phyloP scores from a whole-genome alignment of 2,797 vertebrate genomes.

The Aythya fuligula region DNA sequence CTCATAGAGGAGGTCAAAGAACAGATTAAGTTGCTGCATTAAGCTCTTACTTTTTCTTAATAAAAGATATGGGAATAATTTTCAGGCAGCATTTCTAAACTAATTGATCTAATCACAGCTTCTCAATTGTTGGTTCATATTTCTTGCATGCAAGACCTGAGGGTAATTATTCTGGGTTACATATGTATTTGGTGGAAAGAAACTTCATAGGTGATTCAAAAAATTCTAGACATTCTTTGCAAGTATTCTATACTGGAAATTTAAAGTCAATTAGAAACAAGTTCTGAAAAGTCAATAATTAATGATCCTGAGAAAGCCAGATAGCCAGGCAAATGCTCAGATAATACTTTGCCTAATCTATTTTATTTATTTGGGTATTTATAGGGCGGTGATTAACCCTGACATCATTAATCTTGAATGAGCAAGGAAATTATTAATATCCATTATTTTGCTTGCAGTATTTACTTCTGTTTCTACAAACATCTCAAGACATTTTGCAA shows the following conservation, averaged over 20 bases:
- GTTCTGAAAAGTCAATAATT: constrained; percentile 1
- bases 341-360: background rate
- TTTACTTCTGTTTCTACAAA: constrained; percentile 42
- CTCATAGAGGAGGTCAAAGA: background rate
- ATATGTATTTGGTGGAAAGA: background rate
- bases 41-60: background rate
- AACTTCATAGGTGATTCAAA: background rate
- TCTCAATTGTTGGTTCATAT: background rate
- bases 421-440: constrained; percentile 42
- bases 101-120: background rate
- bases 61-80: background rate
- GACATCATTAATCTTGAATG: constrained; percentile 28
- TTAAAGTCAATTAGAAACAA: constrained; percentile 18
- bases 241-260: background rate
- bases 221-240: background rate
- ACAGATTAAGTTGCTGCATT: background rate
- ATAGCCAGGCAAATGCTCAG: constrained; percentile 10
- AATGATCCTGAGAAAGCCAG: background rate
- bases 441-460: constrained; percentile 17
- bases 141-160: background rate
- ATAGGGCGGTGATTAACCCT: constrained; percentile 24
- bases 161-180: background rate
- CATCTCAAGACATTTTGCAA: constrained; percentile 34
- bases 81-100: background rate
- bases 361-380: constrained; percentile 42